Base-by-base conservation (phyloP, 1,140 invertebrate genomes). In the Dolichoris vasculosae region DNA sequence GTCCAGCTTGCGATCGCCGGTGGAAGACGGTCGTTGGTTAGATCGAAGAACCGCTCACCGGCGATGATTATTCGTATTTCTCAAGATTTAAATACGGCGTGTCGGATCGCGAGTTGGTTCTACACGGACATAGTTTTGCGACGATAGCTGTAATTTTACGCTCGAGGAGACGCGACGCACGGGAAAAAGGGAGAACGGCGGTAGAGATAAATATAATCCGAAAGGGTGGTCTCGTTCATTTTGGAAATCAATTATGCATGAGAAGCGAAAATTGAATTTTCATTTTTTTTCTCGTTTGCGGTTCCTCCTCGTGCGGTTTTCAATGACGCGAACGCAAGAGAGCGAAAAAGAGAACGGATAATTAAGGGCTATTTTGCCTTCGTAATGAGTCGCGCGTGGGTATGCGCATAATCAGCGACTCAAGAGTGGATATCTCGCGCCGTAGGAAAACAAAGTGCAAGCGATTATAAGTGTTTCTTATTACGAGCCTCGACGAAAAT, bases 291-390 rank as follows among this genome's bases (percentile, higher is more conserved):
- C 63, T 82, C 81, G 35, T 82, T 83, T 79, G 83, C 76, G 76
- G 83, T 84, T 77, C 82, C 59, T 64, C 38, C 43, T 48, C 55
- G 75, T 84, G 83, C 63, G 83, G 83, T 84, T 84, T 78, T 69
- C 76, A 69, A 64, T 67, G 75, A 26, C 55, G 7, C 26, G 40
- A 32, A 15, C 4, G 51, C 26, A 0, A 64, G 55, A 0, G 32
- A 69, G 63, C 20, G 40, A 81, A n/a, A 46, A 4, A 38, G 43
- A 48, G 17, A 51, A 35, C 40, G 9, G 32, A 73, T 78, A 85
- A 85, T 85, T 85, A 82, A 85, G 77, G 46, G 71, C 67, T 81
- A 85, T 55, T 85, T 85, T 85, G 84, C 78, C 46, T 85, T 30
- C 23, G 38, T 81, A 79, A 85, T 85, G 84, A 85, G 63, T 26